These are phyloP conservation scores for Podarcis siculus DNA, from an alignment of 2,797 vertebrate genomes.

Conservation along the genomic window DNA sequence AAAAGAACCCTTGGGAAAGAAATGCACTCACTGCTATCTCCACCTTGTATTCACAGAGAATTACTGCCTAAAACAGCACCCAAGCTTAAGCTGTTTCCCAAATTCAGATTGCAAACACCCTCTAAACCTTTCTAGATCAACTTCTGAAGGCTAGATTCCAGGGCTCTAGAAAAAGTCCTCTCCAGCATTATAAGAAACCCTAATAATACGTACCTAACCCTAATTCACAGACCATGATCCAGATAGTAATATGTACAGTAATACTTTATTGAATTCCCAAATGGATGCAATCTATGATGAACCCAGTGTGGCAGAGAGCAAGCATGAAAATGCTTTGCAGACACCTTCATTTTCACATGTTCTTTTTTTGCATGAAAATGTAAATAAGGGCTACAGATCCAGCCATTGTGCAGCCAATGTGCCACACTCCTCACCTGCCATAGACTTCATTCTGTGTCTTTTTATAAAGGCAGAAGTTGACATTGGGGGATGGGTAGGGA, in stretches of 20 bases:
- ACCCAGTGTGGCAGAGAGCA: background rate
- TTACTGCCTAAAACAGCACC: background rate
- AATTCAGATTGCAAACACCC: background rate
- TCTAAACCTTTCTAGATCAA: background rate
- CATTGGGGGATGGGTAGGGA: background rate
- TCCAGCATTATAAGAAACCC: background rate
- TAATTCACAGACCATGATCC: background rate
- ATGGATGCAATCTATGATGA: background rate
- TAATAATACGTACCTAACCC: background rate
- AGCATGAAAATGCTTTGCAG: background rate
- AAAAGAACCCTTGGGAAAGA: background rate
- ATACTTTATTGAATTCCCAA: background rate
- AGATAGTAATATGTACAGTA: background rate
- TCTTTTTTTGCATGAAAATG: background rate
- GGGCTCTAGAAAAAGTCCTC: background rate
- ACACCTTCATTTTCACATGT: background rate
- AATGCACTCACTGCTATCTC: background rate
- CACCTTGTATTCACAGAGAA: background rate
- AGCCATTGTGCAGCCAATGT: background rate
- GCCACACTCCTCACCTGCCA: no score
- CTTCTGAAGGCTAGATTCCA: background rate
- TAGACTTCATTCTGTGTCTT: background rate
- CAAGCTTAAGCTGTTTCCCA: background rate
- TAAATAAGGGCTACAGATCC: background rate
- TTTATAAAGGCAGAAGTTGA: background rate